phyloP scores from a whole-genome alignment of 2,888 invertebrate genomes.

The Phragmatobia fuliginosa region DNA sequence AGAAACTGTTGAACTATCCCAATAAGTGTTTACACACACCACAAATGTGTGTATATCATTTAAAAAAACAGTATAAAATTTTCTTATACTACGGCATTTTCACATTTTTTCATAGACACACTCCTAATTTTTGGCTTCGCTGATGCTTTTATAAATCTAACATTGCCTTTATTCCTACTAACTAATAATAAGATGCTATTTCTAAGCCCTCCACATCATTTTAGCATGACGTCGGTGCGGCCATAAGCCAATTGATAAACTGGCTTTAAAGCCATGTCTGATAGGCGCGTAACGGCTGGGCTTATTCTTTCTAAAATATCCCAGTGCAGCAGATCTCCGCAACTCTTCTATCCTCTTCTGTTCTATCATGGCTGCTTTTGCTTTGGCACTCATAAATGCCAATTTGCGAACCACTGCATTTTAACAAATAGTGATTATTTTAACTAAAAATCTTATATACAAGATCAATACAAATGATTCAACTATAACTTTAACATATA shows the following conservation, averaged over 20 bases:
- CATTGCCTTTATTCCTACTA: not conserved
- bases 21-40: no score
- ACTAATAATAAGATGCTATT: not conserved
- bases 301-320: not conserved
- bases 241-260: not conserved
- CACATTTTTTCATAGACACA: not conserved
- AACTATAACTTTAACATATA: no score
- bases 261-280: not conserved
- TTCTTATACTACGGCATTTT: not conserved
- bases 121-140: not conserved
- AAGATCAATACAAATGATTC: no score
- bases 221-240: conserved; percentile 7
- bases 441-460: no score
- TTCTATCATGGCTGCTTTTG: conserved; percentile 2
- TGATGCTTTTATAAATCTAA: not conserved
- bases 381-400: conserved; percentile 8
- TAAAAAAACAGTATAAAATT: not conserved
- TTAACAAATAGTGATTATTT: not conserved
- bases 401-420: conserved; percentile 11
- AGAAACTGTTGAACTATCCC: no score
- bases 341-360: conserved; percentile 5
- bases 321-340: not conserved
- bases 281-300: not conserved
- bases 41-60: no score
- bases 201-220: conserved; percentile 4